These are phyloP conservation scores for Temnothorax nylanderi DNA, from an alignment of 1,140 invertebrate genomes.

Conservation along the genomic window DNA sequence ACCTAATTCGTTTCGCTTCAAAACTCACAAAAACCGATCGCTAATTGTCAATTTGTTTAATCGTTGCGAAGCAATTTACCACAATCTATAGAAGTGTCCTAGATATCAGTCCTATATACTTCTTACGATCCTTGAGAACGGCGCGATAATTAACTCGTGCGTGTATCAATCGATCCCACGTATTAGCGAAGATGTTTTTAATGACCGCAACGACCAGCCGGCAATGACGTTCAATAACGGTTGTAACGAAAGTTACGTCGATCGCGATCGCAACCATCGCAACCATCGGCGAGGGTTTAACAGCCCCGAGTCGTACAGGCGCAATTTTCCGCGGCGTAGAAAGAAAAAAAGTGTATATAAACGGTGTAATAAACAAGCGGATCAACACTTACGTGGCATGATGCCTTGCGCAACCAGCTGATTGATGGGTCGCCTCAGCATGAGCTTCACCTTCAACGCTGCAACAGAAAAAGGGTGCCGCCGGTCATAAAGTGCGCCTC, in stretches of 20 bases:
- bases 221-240: slow-evolving; percentile 38
- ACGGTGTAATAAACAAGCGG: slow-evolving; percentile 55
- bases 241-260: slow-evolving; percentile 4
- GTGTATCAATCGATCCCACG: slow-evolving; percentile 24
- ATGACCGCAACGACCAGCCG: neutral
- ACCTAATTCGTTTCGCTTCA: neutral
- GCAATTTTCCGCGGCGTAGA: slow-evolving; percentile 38
- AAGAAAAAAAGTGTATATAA: slow-evolving; percentile 2
- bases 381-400: slow-evolving; percentile 96
- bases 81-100: slow-evolving; percentile 33
- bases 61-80: slow-evolving; percentile 22
- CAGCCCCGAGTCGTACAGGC: slow-evolving; percentile 3
- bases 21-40: slow-evolving; percentile 25
- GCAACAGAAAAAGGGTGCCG: slow-evolving; percentile 86
- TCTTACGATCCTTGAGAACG: slow-evolving; percentile 25
- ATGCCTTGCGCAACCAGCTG: slow-evolving; percentile 99
- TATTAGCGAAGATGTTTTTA: slow-evolving; percentile 10
- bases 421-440: slow-evolving; percentile 96
- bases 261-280: slow-evolving; percentile 25
- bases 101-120: slow-evolving; percentile 28
- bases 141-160: slow-evolving; percentile 38
- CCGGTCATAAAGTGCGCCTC: slow-evolving; percentile 52
- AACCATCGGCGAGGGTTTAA: slow-evolving; percentile 14
- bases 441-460: slow-evolving; percentile 98
- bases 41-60: slow-evolving; percentile 31